Base-by-base conservation (phyloP, 2,888 invertebrate species). In the Hydropsyche betteni region DNA sequence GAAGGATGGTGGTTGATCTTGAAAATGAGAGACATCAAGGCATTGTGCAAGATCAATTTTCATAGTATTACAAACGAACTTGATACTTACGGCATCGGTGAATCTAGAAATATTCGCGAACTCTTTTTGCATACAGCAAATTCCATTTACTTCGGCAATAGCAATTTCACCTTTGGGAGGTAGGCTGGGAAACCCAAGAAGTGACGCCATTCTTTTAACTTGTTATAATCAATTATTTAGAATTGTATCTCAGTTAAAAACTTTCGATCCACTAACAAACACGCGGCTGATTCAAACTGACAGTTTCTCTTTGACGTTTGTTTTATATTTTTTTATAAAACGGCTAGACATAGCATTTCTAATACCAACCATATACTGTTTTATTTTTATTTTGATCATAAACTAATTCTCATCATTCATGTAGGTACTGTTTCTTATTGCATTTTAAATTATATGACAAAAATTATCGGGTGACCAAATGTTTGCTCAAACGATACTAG, bases 81-180 rank as follows among this genome's bases (percentile, higher is more conserved):
- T 81, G 86, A 85, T 85, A 85, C 88, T 88, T 87, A 90, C 91
- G 81, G 89, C 81, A 80, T 87, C 88, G 0, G 90, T 90, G 82
- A 89, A 90, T 51, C 87, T 86, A 38, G 86, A 84, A 79, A 90
- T 84, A 82, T 88, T 89, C 64, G 90, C 89, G 82, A 88, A 88
- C 52, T 88, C 86, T 77, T 85, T 84, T 73, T 89, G 89, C 75
- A 87, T 87, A 80, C 91, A 91, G 74, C 90, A 86, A 44, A 88
- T 86, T 76, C 91, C 91, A 80, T 91, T 89, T 77, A 90, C 84
- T 85, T 91, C 91, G 82, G 91, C 91, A 75, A 90, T 83, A 12
- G 90, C 86, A 12, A 89, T 85, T 80, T 90, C 89, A 0, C 88
- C 89, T 58, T 85, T 82, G 0, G 85, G 83, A 52, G 89, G 87